Percentiles rank a stretch among this genome's conserved stretches.
These are phyloP conservation scores for Monoplex corrugatus DNA, from an alignment of 2,888 invertebrate genomes.

Conservation along the genomic window DNA sequence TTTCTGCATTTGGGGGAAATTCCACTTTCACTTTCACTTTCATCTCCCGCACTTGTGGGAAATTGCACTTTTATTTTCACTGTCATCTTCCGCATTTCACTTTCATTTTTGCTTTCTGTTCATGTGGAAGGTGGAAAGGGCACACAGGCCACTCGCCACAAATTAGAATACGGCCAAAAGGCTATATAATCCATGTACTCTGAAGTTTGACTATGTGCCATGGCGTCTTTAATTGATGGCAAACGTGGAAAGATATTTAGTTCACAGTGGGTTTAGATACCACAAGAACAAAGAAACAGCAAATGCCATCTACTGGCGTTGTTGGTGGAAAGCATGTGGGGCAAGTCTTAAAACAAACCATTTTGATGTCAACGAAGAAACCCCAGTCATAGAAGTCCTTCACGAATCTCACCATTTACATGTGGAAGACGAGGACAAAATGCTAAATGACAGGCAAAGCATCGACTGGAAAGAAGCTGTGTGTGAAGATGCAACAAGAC, in stretches of 20 bases:
- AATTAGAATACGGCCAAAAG: too few species aligned
- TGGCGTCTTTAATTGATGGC: too few species aligned
- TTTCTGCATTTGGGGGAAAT: too few species aligned
- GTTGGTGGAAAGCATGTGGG: constrained; percentile 1
- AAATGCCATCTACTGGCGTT: not conserved
- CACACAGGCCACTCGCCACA: too few species aligned
- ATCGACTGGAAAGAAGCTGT: constrained; percentile 1
- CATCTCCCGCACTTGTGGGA: too few species aligned
- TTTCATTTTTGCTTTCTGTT: too few species aligned
- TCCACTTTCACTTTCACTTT: too few species aligned
- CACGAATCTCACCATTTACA: constrained; percentile 13
- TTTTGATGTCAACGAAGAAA: constrained; percentile 13
- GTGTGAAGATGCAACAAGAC: constrained; percentile 8
- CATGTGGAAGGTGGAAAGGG: too few species aligned
- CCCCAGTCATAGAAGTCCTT: constrained; percentile 4
- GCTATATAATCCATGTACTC: too few species aligned
- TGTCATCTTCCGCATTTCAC: too few species aligned
- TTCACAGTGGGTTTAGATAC: constrained; percentile 13
- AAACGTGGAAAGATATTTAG: constrained; percentile 6
- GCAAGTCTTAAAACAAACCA: constrained; percentile 7
- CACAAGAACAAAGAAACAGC: constrained; percentile 13
- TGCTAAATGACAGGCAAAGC: constrained; percentile 7
- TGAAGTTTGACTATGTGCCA: too few species aligned
- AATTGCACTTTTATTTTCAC: too few species aligned
- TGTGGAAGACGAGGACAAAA: constrained; percentile 1